These are phyloP conservation scores for Xenopus laevis DNA, from an alignment of 2,113 vertebrate species.

Conservation along the genomic window DNA sequence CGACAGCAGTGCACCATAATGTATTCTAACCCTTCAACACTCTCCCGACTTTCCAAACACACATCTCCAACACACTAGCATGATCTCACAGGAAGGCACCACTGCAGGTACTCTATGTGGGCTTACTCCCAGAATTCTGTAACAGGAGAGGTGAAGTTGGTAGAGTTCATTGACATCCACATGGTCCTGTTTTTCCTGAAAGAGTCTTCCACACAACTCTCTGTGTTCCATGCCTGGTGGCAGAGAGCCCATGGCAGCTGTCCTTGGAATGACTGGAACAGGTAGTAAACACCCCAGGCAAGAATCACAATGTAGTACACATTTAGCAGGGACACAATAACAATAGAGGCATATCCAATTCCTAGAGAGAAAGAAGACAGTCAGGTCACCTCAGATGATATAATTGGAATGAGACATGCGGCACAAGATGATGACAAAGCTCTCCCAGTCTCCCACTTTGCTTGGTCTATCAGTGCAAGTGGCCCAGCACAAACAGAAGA, in stretches of 20 bases:
- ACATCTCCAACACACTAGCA: not conserved
- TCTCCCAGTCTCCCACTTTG: too few species aligned
- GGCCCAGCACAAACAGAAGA: too few species aligned
- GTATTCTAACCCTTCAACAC: too few species aligned
- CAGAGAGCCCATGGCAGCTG: constrained; percentile 94
- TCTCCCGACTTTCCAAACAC: not conserved
- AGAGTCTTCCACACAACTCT: constrained; percentile 85
- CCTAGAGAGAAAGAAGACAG: constrained; percentile 60
- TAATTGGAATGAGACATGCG: too few species aligned
- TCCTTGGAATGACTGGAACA: constrained; percentile 90
- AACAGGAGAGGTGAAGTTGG: constrained; percentile 93
- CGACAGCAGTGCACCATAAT: too few species aligned
- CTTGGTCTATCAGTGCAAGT: too few species aligned
- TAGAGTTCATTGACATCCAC: constrained; percentile 73
- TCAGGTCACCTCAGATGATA: not conserved
- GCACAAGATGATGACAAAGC: too few species aligned
- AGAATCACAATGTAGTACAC: constrained; percentile 97
- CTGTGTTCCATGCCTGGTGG: constrained; percentile 90
- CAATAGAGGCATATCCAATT: constrained; percentile 94
- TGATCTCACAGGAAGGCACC: not conserved
- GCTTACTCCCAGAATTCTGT: constrained; percentile 91
- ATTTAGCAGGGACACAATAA: constrained; percentile 95
- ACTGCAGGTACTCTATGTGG: too few species aligned
- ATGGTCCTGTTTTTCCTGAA: constrained; percentile 85
- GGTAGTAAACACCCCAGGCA: constrained; percentile 98